A percentile compares a stretch with the other conserved stretches of the same genome.
phyloP scores from a whole-genome alignment of 2,888 invertebrate genomes.

The Pterostichus niger region DNA sequence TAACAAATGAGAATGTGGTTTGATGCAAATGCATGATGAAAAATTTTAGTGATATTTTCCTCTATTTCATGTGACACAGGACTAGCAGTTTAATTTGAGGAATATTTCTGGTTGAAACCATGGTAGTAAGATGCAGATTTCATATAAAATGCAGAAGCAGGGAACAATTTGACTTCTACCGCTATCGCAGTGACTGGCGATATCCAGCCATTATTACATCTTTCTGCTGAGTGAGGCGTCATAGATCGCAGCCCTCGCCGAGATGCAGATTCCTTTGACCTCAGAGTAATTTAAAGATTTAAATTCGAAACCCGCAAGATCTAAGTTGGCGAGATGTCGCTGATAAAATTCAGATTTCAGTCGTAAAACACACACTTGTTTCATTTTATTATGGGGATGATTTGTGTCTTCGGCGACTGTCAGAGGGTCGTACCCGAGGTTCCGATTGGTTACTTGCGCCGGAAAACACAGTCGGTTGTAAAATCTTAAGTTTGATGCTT shows the following conservation, averaged over 20 bases:
- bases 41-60: no score
- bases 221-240: slow-evolving; percentile 59
- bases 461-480: neutral
- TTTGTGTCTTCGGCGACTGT: slow-evolving; percentile 54
- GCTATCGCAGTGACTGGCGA: neutral
- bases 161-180: neutral
- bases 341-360: slow-evolving; percentile 66
- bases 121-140: slow-evolving; percentile 30
- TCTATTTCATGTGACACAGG: no score
- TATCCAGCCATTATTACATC: slow-evolving; percentile 37
- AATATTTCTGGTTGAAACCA: neutral
- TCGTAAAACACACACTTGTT: slow-evolving; percentile 67
- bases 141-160: slow-evolving; percentile 48
- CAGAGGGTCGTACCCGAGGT: neutral
- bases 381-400: slow-evolving; percentile 65
- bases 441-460: slow-evolving; percentile 25
- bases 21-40: no score
- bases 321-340: slow-evolving; percentile 61
- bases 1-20: no score
- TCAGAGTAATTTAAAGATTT: slow-evolving; percentile 64
- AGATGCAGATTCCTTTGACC: slow-evolving; percentile 63
- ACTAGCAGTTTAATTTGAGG: slow-evolving; percentile 1
- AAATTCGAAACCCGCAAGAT: slow-evolving; percentile 64
- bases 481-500: slow-evolving; percentile 37
- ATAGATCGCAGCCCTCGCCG: slow-evolving; percentile 41